Percentiles rank a stretch among this genome's conserved stretches.
phyloP scores from a whole-genome alignment of 2,888 invertebrate genomes.

The Macaria notata region DNA sequence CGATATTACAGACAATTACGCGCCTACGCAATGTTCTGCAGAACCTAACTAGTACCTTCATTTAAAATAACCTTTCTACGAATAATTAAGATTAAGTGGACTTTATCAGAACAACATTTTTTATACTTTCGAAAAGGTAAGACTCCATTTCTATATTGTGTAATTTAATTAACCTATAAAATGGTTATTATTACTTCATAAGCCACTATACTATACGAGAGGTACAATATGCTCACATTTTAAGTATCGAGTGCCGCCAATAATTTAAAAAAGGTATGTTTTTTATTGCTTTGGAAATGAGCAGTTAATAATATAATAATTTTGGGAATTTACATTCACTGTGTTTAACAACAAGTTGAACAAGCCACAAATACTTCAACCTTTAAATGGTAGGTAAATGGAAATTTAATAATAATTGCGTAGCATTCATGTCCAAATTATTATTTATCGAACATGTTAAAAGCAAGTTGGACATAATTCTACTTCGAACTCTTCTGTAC shows the following conservation, averaged over 20 bases:
- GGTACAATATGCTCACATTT: constrained; percentile 3
- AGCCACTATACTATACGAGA: constrained; percentile 13
- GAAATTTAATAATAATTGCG: constrained; percentile 23
- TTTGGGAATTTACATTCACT: constrained; percentile 36
- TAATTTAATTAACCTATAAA: neutral
- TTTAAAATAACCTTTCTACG: constrained; percentile 45
- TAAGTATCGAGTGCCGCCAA: constrained; percentile 4
- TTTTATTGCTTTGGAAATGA: constrained; percentile 26
- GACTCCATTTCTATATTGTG: too few species aligned
- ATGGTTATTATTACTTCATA: constrained; percentile 2
- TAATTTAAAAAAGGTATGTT: constrained; percentile 23
- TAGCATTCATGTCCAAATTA: constrained; percentile 14
- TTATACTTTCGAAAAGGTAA: too few species aligned
- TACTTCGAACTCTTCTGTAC: neutral
- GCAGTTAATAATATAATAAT: constrained; percentile 40
- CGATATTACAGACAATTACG: constrained; percentile 65
- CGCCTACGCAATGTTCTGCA: constrained; percentile 41
- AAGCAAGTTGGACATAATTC: neutral
- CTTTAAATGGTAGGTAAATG: constrained; percentile 29
- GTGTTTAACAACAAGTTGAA: constrained; percentile 29
- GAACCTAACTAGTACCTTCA: constrained; percentile 36
- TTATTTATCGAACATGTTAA: constrained; percentile 10
- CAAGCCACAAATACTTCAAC: constrained; percentile 26
- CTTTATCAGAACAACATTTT: too few species aligned
- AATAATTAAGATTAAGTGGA: neutral